Evolutionary conservation across 2,797 vertebrate genomes (phyloP).

Genomic region (Botia kubotai): DNA sequence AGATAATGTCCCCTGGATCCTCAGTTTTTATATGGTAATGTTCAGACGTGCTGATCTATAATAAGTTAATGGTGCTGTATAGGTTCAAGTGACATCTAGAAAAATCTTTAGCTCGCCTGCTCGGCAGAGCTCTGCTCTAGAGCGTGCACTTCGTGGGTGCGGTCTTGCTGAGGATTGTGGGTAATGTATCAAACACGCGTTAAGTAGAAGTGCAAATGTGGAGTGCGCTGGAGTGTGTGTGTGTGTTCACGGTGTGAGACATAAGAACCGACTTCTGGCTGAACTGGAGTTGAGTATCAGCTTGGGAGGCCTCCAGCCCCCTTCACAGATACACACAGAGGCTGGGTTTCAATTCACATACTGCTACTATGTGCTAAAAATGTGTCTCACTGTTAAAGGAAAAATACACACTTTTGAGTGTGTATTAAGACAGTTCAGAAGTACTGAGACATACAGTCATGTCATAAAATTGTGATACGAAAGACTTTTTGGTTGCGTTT

Average conservation of each 20-base stretch:
- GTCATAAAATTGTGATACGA: neutral
- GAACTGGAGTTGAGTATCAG: slow-evolving; percentile 45
- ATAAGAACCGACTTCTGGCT: slow-evolving; percentile 33
- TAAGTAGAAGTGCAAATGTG: slow-evolving; percentile 6
- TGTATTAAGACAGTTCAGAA: neutral
- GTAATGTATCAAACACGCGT: slow-evolving; percentile 39
- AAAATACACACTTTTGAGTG: neutral
- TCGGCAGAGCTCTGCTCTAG: slow-evolving; percentile 18
- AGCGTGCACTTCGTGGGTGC: neutral
- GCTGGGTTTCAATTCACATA: slow-evolving; percentile 9
- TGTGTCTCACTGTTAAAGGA: neutral
- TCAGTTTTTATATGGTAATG: slow-evolving; percentile 50
- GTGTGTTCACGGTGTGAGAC: slow-evolving; percentile 15
- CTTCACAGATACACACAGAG: slow-evolving; percentile 16
- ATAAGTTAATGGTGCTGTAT: slow-evolving; percentile 50
- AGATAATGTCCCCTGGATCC: slow-evolving; percentile 42
- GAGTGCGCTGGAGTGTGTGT: neutral
- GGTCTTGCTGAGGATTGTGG: slow-evolving; percentile 14
- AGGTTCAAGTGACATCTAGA: slow-evolving; percentile 47
- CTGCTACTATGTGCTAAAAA: neutral
- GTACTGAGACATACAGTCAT: no score
- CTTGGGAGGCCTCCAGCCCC: slow-evolving; percentile 44
- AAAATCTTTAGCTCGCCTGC: slow-evolving; percentile 30
- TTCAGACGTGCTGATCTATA: slow-evolving; percentile 42
- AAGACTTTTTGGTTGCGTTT: neutral